Conservation (phyloP, 2,113 vertebrate genomes). For the Ochotona curzoniae region DNA sequence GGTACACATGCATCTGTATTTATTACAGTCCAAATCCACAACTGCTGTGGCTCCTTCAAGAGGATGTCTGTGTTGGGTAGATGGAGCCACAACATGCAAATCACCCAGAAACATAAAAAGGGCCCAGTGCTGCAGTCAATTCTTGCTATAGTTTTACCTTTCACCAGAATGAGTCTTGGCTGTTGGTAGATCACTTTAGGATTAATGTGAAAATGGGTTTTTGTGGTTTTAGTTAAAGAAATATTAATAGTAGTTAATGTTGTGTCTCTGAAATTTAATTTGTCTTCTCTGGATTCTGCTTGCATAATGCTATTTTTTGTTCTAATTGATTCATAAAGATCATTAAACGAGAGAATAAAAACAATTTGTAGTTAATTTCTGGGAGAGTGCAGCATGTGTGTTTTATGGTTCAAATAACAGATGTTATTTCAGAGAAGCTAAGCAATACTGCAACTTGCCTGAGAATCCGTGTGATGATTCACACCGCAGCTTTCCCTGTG, state of each 20-base stretch:
- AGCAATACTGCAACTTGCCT: slow-evolving; percentile 23
- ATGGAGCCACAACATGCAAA: background rate
- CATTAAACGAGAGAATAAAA: slow-evolving; percentile 81
- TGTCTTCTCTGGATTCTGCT: slow-evolving; percentile 77
- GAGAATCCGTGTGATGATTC: background rate
- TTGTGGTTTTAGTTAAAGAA: slow-evolving; percentile 81
- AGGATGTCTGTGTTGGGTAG: background rate
- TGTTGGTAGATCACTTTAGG: slow-evolving; percentile 62
- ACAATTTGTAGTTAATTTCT: slow-evolving; percentile 81
- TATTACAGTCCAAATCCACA: background rate
- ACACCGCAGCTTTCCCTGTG: background rate
- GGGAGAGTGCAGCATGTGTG: slow-evolving; percentile 64
- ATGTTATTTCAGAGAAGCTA: slow-evolving; percentile 66
- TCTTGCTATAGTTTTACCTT: slow-evolving; percentile 50
- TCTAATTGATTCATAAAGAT: slow-evolving; percentile 82
- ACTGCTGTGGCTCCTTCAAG: background rate
- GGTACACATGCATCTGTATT: background rate
- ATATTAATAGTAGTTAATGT: slow-evolving; percentile 82
- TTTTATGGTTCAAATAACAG: slow-evolving; percentile 78
- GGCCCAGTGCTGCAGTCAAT: background rate
- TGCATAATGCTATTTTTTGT: slow-evolving; percentile 74
- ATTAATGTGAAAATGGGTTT: slow-evolving; percentile 74
- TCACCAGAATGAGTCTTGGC: slow-evolving; percentile 61
- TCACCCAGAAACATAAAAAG: background rate
- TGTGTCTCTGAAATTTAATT: slow-evolving; percentile 75